Evolutionary conservation across 2,113 vertebrate genomes (phyloP), one percentile per base, ranked within the genome.

Genomic region (Paramisgurnus dabryanus): DNA sequence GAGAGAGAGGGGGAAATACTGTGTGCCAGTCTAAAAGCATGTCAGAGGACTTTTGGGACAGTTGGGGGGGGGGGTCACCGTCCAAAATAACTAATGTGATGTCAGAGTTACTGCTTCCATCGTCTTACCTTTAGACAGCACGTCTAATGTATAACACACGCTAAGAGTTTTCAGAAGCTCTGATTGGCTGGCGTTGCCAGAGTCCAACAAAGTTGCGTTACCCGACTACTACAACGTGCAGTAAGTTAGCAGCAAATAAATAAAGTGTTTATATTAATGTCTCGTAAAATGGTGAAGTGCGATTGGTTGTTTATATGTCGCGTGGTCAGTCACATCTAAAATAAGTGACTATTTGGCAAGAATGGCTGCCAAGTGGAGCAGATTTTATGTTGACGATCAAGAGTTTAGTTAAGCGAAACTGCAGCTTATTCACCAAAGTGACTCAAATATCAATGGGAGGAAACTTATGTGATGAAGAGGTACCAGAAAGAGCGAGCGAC

Each of bases 71-170:
- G 3, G 45, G n/a, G 34, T 15, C 74, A 77, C 76, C 18, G 55
- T 74, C 75, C n/a, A 77, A 55, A 80, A 85, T 50, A 82, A 70
- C 80, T 67, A n/a, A 7, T 27, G 22, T 67, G 7, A 84, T 76
- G 93, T 96, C 95, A 95, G 94, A 95, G 94, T 94, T 96, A 91
- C 95, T 96, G 95, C 94, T 95, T 92, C 85, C 88, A 87, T 83
- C 86, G 83, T 89, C 70, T 63, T 43, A 65, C 11, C 10, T 18
- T 17, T 13, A 76, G 47, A 66, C 4, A 15, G 15, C 34, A 76
- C 15, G 13, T 57, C 55, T 6, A 47, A 34, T 34, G 27, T 34
- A 34, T 34, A 34, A 34, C 27, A 34, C 27, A 34, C 27, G 27
- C 27, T 34, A 34, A 34, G 27, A 34, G 27, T 34, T 34, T 34